Percentiles rank a stretch among this genome's conserved stretches.
phyloP scores from a whole-genome alignment of 2,113 vertebrate genomes.

The Rousettus leschenaultii region DNA sequence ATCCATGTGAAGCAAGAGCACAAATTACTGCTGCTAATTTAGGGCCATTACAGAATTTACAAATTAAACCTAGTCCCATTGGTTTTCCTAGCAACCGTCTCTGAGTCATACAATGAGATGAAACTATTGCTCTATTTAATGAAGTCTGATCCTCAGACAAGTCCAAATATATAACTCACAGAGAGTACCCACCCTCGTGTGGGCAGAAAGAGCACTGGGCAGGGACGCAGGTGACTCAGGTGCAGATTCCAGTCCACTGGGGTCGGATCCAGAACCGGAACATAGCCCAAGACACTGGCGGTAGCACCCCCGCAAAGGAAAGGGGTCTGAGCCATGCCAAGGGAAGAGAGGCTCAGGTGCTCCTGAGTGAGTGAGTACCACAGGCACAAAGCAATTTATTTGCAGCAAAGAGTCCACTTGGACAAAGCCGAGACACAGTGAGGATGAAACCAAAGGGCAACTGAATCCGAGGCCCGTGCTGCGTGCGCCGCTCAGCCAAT shows the following conservation, averaged over 20 bases:
- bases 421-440: background rate
- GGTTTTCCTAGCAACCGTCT: conserved; percentile 52
- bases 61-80: conserved; percentile 9
- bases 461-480: too few species aligned
- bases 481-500: too few species aligned
- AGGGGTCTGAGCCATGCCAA: background rate
- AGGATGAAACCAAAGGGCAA: too few species aligned
- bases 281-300: background rate
- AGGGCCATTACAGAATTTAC: conserved; percentile 44
- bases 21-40: background rate
- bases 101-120: background rate
- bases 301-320: background rate
- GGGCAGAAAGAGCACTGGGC: background rate
- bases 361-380: background rate
- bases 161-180: background rate
- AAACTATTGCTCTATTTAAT: conserved; percentile 30
- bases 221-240: background rate
- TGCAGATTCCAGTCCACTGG: background rate
- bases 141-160: background rate
- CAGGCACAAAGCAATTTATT: background rate
- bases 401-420: background rate
- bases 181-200: background rate
- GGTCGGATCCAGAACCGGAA: background rate
- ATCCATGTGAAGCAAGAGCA: background rate
- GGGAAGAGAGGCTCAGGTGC: background rate